Percentiles rank a stretch among this genome's conserved stretches.
phyloP scores from a whole-genome alignment of 92 coral and sea anemone genomes.

The Palythoa grandis region DNA sequence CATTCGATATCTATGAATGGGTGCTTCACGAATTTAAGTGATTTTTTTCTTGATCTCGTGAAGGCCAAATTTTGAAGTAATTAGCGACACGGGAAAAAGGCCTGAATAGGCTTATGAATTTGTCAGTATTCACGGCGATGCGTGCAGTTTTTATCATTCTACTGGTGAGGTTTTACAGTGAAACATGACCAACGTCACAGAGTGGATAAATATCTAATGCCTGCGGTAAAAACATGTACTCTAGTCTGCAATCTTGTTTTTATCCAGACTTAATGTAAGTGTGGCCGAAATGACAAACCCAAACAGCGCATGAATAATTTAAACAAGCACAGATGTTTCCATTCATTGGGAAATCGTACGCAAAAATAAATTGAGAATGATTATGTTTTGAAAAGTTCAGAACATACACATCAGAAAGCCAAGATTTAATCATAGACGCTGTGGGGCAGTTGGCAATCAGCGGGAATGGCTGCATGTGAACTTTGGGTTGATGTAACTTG shows the following conservation, averaged over 20 bases:
- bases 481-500: background rate
- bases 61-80: slow-evolving; percentile 24
- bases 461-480: background rate
- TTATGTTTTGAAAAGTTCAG: slow-evolving; percentile 24
- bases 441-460: background rate
- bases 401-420: background rate
- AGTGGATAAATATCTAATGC: slow-evolving; percentile 20
- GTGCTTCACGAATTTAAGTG: background rate
- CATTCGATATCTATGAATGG: background rate
- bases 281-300: slow-evolving; percentile 28
- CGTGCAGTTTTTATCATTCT: slow-evolving; percentile 4
- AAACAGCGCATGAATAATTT: slow-evolving; percentile 81
- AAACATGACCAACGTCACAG: slow-evolving; percentile 17
- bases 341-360: slow-evolving; percentile 65
- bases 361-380: slow-evolving; percentile 53
- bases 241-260: slow-evolving; percentile 23
- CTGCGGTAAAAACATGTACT: slow-evolving; percentile 34
- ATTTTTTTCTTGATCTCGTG: background rate
- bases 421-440: slow-evolving; percentile 7
- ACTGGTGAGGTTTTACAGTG: background rate
- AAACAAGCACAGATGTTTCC: slow-evolving; percentile 72
- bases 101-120: background rate
- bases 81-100: background rate
- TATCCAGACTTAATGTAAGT: slow-evolving; percentile 18
- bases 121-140: background rate